Conservation (phyloP, 2,113 vertebrate genomes). For the Pseudonaja textilis region DNA sequence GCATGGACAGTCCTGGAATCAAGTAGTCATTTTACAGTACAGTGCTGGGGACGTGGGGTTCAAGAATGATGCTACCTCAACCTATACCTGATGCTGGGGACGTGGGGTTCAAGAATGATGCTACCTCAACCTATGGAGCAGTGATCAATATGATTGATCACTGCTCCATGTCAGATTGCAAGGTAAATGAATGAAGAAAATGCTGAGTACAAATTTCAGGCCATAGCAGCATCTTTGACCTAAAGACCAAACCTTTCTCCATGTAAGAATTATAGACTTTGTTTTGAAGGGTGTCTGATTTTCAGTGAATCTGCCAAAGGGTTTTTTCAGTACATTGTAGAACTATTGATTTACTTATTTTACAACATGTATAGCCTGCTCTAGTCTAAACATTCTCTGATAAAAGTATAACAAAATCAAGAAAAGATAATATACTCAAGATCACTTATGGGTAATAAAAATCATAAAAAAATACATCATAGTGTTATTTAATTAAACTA, state of each 20-base stretch:
- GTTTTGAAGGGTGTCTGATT: not conserved
- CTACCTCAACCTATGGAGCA: not conserved
- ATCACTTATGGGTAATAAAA: not conserved
- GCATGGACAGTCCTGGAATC: not conserved
- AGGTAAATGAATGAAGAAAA: not conserved
- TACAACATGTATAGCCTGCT: not conserved
- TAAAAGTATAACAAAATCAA: not conserved
- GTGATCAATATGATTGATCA: not conserved
- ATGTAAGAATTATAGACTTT: not conserved
- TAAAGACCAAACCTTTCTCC: not conserved
- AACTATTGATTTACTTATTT: not conserved
- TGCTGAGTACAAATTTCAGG: not conserved
- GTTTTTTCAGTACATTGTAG: not conserved
- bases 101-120: too few relatives aligned
- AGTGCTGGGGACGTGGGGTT: not conserved
- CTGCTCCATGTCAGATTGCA: not conserved
- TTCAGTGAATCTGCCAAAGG: not conserved
- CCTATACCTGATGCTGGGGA: too few relatives aligned
- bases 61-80: not conserved
- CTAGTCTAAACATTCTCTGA: not conserved
- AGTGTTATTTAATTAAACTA: not conserved
- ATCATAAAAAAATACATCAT: not conserved
- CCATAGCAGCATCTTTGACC: not conserved
- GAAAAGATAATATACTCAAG: not conserved
- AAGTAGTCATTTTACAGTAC: not conserved